A percentile compares a stretch with the other conserved stretches of the same genome.
These are phyloP conservation scores for Ictalurus punctatus DNA, from an alignment of 2,113 vertebrate species.

Conservation along the genomic window DNA sequence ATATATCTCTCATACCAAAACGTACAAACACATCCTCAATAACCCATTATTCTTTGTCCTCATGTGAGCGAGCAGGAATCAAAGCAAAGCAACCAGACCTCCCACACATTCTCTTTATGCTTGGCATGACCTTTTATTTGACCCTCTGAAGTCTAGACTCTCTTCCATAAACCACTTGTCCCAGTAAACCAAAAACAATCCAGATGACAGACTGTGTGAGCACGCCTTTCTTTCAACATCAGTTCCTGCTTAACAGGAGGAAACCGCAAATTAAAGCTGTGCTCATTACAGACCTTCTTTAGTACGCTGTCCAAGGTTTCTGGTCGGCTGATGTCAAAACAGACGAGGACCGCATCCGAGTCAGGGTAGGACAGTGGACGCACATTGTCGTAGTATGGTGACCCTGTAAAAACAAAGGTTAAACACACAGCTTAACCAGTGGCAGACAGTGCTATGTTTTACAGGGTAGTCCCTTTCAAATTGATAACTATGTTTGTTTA, in stretches of 20 bases:
- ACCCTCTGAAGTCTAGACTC: slow-evolving; percentile 37
- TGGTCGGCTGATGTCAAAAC: slow-evolving; percentile 89
- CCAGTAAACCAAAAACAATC: slow-evolving; percentile 11
- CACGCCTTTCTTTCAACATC: neutral
- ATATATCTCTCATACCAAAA: slow-evolving; percentile 23
- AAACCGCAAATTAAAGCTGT: neutral
- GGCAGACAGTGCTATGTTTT: neutral
- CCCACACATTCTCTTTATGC: slow-evolving; percentile 11
- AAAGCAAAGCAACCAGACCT: neutral
- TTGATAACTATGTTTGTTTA: neutral
- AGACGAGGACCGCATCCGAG: slow-evolving; percentile 86
- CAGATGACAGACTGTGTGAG: slow-evolving; percentile 14
- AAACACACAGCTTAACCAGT: neutral
- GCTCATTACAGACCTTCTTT: slow-evolving; percentile 75
- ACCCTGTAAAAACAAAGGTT: slow-evolving; percentile 71
- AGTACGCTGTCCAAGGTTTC: slow-evolving; percentile 88
- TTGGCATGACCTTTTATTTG: slow-evolving; percentile 23
- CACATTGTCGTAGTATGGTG: slow-evolving; percentile 89
- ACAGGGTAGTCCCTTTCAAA: neutral
- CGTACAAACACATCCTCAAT: slow-evolving; percentile 19
- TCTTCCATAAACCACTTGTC: slow-evolving; percentile 40
- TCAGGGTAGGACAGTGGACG: slow-evolving; percentile 89
- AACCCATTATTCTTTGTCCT: slow-evolving; percentile 8
- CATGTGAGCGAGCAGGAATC: slow-evolving; percentile 16
- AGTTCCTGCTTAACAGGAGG: neutral